Percentiles rank a stretch among this genome's conserved stretches.
Conservation (phyloP, 2,113 vertebrate species). For the Chelonoidis abingdonii region DNA sequence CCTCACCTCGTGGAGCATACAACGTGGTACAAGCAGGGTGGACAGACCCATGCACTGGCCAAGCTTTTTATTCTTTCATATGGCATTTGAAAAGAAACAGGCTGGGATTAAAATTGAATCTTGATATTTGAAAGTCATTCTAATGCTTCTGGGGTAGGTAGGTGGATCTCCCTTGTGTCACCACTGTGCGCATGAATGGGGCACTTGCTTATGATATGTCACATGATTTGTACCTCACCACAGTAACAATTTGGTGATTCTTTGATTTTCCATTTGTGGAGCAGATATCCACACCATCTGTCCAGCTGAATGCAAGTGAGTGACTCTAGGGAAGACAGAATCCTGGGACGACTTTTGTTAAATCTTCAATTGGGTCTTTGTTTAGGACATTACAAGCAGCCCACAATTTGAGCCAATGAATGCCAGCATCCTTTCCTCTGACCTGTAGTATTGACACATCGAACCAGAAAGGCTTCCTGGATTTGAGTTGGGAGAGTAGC, state of each 20-base stretch:
- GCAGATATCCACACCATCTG: background rate
- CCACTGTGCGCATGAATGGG: background rate
- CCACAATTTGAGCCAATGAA: background rate
- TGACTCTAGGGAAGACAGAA: background rate
- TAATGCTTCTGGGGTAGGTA: background rate
- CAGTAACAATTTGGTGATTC: background rate
- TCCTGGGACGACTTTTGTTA: background rate
- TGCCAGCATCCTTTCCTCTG: no score
- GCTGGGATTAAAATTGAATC: background rate
- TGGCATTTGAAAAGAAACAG: background rate
- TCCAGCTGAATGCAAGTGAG: background rate
- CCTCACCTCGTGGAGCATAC: background rate
- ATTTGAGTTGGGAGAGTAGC: no score
- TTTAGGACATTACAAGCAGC: background rate
- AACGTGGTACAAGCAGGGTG: background rate
- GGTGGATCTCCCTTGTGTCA: background rate
- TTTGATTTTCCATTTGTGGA: background rate
- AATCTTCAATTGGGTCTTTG: background rate
- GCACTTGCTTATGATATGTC: background rate
- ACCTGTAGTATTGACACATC: no score
- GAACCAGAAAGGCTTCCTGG: no score
- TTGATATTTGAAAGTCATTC: background rate
- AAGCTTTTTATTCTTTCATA: background rate
- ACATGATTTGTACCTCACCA: background rate
- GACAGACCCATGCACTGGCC: background rate